Evolutionary conservation across 1,140 invertebrate genomes (phyloP).

Genomic region (Heliothis subflexa): DNA sequence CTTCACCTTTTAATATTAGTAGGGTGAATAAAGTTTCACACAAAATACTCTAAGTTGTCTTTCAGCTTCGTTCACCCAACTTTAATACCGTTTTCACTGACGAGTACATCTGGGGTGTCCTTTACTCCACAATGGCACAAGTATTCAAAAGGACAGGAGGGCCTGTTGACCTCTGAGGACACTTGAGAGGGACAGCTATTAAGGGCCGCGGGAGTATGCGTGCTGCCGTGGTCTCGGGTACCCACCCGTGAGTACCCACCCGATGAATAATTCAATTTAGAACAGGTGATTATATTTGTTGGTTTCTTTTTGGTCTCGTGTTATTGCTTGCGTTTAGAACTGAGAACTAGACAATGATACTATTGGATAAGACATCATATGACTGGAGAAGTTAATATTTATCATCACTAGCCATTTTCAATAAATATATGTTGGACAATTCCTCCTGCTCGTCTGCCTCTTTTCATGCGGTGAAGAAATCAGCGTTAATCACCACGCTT

Average conservation of each 20-base stretch:
- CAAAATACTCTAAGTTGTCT: neutral
- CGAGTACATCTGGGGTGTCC: neutral
- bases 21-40: neutral
- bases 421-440: no score
- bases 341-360: no score
- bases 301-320: neutral
- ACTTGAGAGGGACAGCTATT: neutral
- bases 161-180: constrained; percentile 18
- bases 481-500: no score
- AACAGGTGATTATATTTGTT: neutral
- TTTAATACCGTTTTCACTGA: constrained; percentile 3
- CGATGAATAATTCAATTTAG: neutral
- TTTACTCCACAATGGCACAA: constrained; percentile 1
- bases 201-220: neutral
- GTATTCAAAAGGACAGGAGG: constrained; percentile 11
- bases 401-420: no score
- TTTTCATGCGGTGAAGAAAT: no score
- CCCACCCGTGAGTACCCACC: no score
- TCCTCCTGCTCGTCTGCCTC: no score
- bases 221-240: neutral
- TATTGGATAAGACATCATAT: no score
- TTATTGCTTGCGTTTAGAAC: neutral
- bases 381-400: no score
- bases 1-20: neutral
- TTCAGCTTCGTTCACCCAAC: neutral